A percentile compares a stretch with the other conserved stretches of the same genome.
These are phyloP conservation scores for Scarus forsteni DNA, from an alignment of 2,797 vertebrate species.

Conservation along the genomic window DNA sequence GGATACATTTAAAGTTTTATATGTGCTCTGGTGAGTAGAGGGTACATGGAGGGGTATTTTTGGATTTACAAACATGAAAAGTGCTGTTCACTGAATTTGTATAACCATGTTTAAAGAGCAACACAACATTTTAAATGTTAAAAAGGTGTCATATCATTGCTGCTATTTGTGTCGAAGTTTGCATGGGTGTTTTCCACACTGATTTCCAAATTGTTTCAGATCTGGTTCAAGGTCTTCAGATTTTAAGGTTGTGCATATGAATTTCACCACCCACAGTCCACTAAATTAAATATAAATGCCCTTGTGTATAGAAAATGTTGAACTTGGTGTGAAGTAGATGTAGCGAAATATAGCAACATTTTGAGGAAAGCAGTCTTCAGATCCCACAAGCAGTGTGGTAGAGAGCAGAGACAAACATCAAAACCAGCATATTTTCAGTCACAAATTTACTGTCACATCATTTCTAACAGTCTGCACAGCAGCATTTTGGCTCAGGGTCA, in stretches of 20 bases:
- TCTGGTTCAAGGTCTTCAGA: neutral
- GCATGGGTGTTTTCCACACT: neutral
- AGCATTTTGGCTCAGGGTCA: slow-evolving; percentile 24
- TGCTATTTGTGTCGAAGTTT: neutral
- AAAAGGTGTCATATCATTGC: too few species aligned
- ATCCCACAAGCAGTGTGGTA: neutral
- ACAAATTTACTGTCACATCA: slow-evolving; percentile 6
- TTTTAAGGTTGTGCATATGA: too few species aligned
- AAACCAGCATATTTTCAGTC: slow-evolving; percentile 2
- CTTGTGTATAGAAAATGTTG: neutral
- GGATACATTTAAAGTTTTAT: too few species aligned
- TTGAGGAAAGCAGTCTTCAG: neutral
- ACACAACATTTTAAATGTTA: too few species aligned
- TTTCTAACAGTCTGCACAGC: slow-evolving; percentile 14
- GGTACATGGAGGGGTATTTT: too few species aligned
- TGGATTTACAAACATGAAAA: too few species aligned
- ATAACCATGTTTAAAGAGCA: too few species aligned
- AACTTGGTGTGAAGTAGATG: neutral
- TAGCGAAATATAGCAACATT: neutral
- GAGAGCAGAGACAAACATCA: neutral
- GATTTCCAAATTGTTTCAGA: neutral
- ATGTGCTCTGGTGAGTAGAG: too few species aligned
- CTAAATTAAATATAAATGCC: too few species aligned
- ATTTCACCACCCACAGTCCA: too few species aligned
- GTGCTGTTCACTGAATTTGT: too few species aligned